These are phyloP conservation scores for Phacellophora camtschatica DNA, from an alignment of 30 jellyfish, hydroid and myxozoan genomes.

Conservation along the genomic window DNA sequence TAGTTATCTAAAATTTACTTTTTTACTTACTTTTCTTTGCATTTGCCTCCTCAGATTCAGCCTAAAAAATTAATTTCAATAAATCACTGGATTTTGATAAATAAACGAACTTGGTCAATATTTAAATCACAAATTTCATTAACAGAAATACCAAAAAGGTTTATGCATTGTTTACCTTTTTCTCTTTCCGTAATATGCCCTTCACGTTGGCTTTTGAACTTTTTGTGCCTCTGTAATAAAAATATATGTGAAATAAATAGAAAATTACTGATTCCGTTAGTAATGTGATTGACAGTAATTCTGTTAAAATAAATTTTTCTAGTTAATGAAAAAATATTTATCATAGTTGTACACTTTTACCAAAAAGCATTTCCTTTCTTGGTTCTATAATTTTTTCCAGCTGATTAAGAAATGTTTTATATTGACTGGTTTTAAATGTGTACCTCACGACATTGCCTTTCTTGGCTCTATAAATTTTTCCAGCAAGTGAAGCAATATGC, in stretches of 20 bases:
- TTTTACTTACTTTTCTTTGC: too few relatives aligned
- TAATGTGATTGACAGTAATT: too few relatives aligned
- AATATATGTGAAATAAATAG: neutral
- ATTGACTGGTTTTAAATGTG: too few relatives aligned
- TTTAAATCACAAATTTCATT: neutral
- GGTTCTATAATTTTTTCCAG: too few relatives aligned
- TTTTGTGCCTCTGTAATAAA: slow-evolving; percentile 44
- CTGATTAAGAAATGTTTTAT: too few relatives aligned
- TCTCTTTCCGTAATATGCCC: slow-evolving; percentile 40
- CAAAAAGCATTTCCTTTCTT: too few relatives aligned
- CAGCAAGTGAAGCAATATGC: slow-evolving; percentile 68
- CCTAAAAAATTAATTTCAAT: neutral
- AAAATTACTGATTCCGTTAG: neutral
- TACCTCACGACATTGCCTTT: slow-evolving; percentile 81
- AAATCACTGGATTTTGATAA: neutral
- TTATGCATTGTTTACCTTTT: neutral
- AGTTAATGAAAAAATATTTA: too few relatives aligned
- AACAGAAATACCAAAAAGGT: neutral
- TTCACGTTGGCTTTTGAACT: slow-evolving; percentile 39
- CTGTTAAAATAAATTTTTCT: too few relatives aligned
- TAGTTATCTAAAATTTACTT: too few relatives aligned
- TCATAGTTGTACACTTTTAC: too few relatives aligned
- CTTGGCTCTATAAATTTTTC: slow-evolving; percentile 71
- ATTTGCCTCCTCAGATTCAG: too few relatives aligned
- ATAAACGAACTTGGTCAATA: neutral